phyloP scores from a whole-genome alignment of 2,113 vertebrate species.

The Sceloporus tristichus region DNA sequence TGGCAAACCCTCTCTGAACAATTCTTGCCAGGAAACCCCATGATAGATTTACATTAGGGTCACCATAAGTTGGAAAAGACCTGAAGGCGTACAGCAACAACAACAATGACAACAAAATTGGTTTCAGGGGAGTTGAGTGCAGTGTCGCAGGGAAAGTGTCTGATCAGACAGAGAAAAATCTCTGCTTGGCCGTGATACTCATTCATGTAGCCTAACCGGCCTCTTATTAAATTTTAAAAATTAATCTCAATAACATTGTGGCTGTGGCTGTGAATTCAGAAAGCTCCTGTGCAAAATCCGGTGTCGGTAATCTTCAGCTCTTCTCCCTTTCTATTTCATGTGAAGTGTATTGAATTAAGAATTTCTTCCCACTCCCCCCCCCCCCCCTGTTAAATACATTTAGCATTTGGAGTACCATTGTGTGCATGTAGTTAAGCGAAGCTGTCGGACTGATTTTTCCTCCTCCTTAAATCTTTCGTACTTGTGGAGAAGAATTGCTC shows the following conservation, averaged over 20 bases:
- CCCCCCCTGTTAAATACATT: neutral
- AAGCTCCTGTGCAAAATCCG: neutral
- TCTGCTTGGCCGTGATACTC: neutral
- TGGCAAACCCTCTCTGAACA: too few relatives aligned
- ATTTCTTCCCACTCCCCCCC: neutral
- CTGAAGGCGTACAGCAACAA: too few relatives aligned
- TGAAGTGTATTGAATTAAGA: neutral
- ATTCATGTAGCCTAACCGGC: neutral
- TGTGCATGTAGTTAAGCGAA: neutral
- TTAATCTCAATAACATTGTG: too few relatives aligned
- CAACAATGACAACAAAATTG: too few relatives aligned
- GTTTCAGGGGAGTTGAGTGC: too few relatives aligned
- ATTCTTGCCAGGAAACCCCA: too few relatives aligned
- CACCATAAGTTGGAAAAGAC: too few relatives aligned
- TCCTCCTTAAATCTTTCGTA: neutral
- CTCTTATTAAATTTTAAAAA: too few relatives aligned
- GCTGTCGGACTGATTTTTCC: neutral
- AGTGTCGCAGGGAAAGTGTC: too few relatives aligned
- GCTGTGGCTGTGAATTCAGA: neutral
- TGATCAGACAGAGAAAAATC: neutral
- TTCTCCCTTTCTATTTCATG: neutral
- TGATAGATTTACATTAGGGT: too few relatives aligned
- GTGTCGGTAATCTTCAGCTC: too few relatives aligned
- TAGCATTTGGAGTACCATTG: neutral
- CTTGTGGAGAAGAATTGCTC: neutral